phyloP scores from a whole-genome alignment of 2,888 invertebrate species.

The Chironomus riparius region DNA sequence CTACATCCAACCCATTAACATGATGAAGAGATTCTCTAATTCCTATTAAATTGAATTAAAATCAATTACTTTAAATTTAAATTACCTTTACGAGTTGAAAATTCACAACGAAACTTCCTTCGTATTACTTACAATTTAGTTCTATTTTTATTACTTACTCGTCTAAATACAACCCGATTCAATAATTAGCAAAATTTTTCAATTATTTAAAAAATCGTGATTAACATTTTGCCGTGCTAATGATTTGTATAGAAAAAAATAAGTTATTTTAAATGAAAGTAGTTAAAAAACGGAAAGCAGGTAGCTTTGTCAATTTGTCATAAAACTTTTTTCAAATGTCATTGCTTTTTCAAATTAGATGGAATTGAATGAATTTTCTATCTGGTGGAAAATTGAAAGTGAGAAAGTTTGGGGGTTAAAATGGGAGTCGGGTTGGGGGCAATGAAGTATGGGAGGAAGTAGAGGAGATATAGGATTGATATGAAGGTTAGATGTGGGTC shows the following conservation, averaged over 20 bases:
- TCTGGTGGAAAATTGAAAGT: no score
- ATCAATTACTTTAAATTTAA: constrained; percentile 5
- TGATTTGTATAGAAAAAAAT: not conserved
- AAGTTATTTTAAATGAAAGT: not conserved
- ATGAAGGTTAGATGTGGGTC: no score
- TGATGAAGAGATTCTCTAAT: not conserved
- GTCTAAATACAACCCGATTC: not conserved
- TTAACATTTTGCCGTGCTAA: not conserved
- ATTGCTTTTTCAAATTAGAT: not conserved
- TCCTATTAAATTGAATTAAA: constrained; percentile 9
- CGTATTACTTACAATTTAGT: no score
- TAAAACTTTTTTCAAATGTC: constrained; percentile 1
- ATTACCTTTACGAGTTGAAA: not conserved
- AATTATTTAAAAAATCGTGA: not conserved
- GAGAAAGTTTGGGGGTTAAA: no score
- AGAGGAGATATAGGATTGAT: no score
- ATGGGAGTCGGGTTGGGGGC: no score
- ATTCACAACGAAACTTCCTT: no score
- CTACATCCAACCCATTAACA: no score
- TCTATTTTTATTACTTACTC: not conserved
- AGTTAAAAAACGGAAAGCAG: not conserved
- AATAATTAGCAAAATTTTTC: no score
- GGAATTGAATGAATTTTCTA: no score
- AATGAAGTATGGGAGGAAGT: no score
- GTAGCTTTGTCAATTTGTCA: not conserved